Evolutionary conservation across 2,113 vertebrate species (phyloP).

Genomic region (Agelaius tricolor): DNA sequence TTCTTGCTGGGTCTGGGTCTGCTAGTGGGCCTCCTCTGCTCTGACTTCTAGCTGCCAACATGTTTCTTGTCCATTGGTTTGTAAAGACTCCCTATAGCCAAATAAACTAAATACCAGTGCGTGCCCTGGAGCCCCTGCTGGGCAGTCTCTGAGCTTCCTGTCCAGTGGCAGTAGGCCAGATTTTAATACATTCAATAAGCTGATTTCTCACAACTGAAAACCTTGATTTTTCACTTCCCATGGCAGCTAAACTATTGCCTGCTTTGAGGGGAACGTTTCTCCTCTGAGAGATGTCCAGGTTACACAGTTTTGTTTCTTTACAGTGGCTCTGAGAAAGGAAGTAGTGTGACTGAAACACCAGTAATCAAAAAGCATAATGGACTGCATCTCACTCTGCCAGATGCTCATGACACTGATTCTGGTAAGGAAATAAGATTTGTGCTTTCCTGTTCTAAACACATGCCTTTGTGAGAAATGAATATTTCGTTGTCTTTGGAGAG

Average conservation of each 20-base stretch:
- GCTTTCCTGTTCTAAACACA: not conserved
- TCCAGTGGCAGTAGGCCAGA: not conserved
- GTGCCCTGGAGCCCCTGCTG: not conserved
- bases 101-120: not conserved
- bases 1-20: not conserved
- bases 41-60: not conserved
- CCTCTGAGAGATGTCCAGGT: not conserved
- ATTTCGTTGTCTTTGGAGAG: not conserved
- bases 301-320: conserved; percentile 34
- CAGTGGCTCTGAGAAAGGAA: conserved; percentile 90
- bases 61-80: not conserved
- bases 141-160: not conserved
- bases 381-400: conserved; percentile 88
- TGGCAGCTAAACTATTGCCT: not conserved
- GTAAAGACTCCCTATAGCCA: not conserved
- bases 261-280: not conserved
- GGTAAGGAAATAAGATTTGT: conserved; percentile 74
- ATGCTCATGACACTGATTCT: conserved; percentile 88
- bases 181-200: not conserved
- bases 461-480: not conserved
- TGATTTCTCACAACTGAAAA: not conserved
- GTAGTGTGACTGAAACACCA: conserved; percentile 82
- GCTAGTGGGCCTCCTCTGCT: not conserved
- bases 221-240: not conserved
- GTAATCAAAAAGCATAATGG: conserved; percentile 81